A percentile compares a stretch with the other conserved stretches of the same genome.
Conservation (phyloP, 2,888 invertebrate species). For the Mesorhabditis belari region DNA sequence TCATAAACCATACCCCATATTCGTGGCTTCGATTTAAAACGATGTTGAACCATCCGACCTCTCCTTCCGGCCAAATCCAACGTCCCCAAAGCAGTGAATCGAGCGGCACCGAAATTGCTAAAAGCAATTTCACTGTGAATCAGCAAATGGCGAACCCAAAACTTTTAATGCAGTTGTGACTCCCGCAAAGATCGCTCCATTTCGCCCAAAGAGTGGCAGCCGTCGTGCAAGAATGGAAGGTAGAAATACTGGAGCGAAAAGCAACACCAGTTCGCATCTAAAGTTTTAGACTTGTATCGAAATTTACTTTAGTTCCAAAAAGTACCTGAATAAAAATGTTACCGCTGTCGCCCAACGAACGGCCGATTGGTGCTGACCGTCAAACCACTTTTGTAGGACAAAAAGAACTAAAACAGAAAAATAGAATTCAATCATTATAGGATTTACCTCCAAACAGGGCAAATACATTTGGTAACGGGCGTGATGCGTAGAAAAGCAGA, state of each 20-base stretch:
- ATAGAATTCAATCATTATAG: background rate
- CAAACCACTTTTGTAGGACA: conserved; percentile 78
- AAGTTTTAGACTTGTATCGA: background rate
- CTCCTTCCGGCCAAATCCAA: conserved; percentile 87
- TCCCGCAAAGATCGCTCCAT: conserved; percentile 50
- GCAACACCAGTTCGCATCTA: conserved; percentile 75
- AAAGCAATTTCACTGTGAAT: conserved; percentile 56
- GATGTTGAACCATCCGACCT: conserved; percentile 91
- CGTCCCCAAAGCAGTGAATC: conserved; percentile 91
- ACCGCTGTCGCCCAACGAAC: conserved; percentile 59
- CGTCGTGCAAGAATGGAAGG: conserved; percentile 71
- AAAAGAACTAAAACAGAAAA: conserved; percentile 68
- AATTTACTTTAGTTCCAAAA: background rate
- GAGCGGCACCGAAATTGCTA: conserved; percentile 69
- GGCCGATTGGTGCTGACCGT: conserved; percentile 64
- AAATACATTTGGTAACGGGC: conserved; percentile 89
- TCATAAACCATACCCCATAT: conserved; percentile 80
- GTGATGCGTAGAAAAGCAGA: conserved; percentile 89
- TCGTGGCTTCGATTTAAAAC: conserved; percentile 84
- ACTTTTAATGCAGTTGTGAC: conserved; percentile 53
- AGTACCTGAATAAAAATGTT: conserved; percentile 33
- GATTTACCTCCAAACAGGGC: conserved; percentile 65
- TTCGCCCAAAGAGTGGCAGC: conserved; percentile 60
- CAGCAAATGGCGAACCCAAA: conserved; percentile 61
- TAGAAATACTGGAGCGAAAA: conserved; percentile 71